These are phyloP conservation scores for Iselma pallidipennis DNA, from an alignment of 2,888 invertebrate species.

Conservation along the genomic window DNA sequence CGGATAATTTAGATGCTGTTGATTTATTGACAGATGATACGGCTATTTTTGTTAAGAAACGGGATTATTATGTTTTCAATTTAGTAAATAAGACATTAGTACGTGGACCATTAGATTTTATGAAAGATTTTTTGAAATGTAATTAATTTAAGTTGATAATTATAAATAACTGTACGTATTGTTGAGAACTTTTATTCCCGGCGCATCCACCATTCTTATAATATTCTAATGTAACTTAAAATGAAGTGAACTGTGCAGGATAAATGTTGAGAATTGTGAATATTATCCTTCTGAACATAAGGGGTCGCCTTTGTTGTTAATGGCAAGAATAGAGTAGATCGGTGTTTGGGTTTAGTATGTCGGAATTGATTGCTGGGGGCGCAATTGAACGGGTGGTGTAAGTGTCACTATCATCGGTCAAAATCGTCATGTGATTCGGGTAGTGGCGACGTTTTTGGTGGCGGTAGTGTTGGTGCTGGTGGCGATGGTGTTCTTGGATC, in stretches of 20 bases:
- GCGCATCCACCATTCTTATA: not conserved
- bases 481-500: slow-evolving; percentile 24
- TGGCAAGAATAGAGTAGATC: not conserved
- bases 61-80: slow-evolving; percentile 1
- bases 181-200: not conserved
- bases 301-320: not conserved
- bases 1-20: slow-evolving; percentile 21
- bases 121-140: not conserved
- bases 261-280: not conserved
- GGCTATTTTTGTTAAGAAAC: slow-evolving; percentile 16
- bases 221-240: not conserved
- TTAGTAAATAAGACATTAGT: not conserved
- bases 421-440: not conserved
- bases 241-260: not conserved
- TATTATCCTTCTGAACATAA: not conserved
- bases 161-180: not conserved
- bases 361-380: not conserved
- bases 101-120: not conserved
- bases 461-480: slow-evolving; percentile 35
- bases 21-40: slow-evolving; percentile 4
- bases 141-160: not conserved
- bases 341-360: not conserved
- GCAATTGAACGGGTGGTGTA: not conserved
- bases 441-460: slow-evolving; percentile 27
- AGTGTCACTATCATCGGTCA: not conserved